Conservation (phyloP, 2,888 invertebrate genomes). For the Polyploca ridens region DNA sequence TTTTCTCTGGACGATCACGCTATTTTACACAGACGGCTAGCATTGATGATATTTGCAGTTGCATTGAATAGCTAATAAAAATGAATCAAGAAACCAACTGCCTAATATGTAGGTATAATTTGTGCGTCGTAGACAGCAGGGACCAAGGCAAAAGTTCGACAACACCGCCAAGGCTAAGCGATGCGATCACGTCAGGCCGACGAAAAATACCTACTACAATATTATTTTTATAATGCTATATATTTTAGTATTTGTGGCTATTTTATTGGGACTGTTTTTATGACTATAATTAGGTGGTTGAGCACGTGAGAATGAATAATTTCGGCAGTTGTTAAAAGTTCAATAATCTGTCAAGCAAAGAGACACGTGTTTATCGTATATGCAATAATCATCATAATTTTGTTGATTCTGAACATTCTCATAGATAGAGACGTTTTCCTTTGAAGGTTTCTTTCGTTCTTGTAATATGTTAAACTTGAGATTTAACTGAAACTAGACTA, state of each 20-base stretch:
- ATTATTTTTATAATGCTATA: slow-evolving; percentile 4
- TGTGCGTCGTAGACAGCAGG: slow-evolving; percentile 14
- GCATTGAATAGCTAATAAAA: slow-evolving; percentile 13
- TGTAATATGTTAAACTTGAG: too few relatives aligned
- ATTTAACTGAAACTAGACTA: too few relatives aligned
- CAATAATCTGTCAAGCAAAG: too few relatives aligned
- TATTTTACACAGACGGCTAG: not conserved
- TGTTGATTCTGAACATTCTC: too few relatives aligned
- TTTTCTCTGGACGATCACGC: too few relatives aligned
- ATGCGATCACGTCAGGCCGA: slow-evolving; percentile 26
- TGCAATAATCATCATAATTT: too few relatives aligned
- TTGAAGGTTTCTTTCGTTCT: too few relatives aligned
- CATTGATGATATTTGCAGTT: not conserved
- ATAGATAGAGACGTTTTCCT: too few relatives aligned
- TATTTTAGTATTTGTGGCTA: not conserved
- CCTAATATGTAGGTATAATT: slow-evolving; percentile 16
- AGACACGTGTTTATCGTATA: too few relatives aligned
- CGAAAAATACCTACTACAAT: slow-evolving; percentile 15
- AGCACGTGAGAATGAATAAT: not conserved
- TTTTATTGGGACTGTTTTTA: not conserved
- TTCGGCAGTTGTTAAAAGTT: not conserved
- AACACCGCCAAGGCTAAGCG: slow-evolving; percentile 36
- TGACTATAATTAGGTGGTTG: too few relatives aligned
- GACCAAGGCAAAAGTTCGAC: slow-evolving; percentile 37
- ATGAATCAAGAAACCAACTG: slow-evolving; percentile 17